phyloP scores from a whole-genome alignment of 2,797 vertebrate species.

The Hylomyscus alleni region DNA sequence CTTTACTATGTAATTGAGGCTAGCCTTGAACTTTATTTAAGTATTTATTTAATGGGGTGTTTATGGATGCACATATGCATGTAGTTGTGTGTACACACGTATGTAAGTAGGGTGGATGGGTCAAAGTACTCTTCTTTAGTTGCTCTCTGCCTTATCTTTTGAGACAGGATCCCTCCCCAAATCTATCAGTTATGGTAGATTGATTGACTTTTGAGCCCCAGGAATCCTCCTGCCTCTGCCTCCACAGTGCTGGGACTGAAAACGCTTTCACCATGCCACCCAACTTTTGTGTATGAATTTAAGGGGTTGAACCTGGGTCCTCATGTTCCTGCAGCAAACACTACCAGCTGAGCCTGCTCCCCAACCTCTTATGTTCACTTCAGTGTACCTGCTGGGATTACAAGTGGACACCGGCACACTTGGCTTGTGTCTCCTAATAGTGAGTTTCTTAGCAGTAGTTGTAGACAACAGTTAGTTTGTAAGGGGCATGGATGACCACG shows the following conservation, averaged over 20 bases:
- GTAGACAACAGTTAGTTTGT: background rate
- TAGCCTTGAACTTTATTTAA: background rate
- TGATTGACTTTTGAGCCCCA: background rate
- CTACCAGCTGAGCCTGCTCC: background rate
- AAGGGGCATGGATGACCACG: background rate
- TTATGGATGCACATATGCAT: background rate
- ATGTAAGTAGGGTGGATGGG: background rate
- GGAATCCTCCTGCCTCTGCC: background rate
- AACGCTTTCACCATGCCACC: background rate
- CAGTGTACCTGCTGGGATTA: background rate
- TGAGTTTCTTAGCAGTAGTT: background rate
- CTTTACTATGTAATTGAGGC: background rate
- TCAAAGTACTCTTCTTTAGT: background rate
- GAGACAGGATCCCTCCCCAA: background rate
- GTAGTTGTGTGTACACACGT: background rate
- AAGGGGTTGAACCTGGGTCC: background rate
- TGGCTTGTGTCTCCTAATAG: background rate
- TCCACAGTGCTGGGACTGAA: no score
- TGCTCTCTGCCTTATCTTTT: background rate
- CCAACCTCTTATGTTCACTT: background rate
- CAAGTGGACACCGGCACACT: background rate
- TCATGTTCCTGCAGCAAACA: background rate
- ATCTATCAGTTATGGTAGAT: background rate
- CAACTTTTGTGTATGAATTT: background rate
- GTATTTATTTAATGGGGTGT: no score